Conservation (phyloP, 2,113 vertebrate genomes). For the Rana temporaria region DNA sequence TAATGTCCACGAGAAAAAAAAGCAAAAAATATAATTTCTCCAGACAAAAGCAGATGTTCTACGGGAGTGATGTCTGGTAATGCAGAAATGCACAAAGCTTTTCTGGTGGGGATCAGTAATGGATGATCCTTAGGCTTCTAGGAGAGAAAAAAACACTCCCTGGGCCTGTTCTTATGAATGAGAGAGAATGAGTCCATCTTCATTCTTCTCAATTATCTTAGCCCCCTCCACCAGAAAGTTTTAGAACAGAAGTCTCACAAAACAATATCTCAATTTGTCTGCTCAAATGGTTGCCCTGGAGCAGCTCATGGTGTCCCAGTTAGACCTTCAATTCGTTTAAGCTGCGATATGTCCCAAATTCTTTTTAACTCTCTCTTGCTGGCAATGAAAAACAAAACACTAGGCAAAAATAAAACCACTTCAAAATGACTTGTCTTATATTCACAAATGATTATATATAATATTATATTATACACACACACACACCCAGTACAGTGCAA, state of each 20-base stretch:
- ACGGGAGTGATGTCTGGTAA: not conserved
- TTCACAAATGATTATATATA: too few species aligned
- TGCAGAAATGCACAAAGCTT: not conserved
- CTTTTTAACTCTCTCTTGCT: slow-evolving; percentile 7
- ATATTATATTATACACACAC: too few species aligned
- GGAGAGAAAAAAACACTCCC: not conserved
- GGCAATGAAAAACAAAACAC: not conserved
- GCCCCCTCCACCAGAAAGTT: slow-evolving; percentile 1
- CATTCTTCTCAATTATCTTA: slow-evolving; percentile 1
- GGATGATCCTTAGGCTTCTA: not conserved
- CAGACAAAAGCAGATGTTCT: not conserved
- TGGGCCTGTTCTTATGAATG: not conserved
- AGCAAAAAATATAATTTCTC: not conserved
- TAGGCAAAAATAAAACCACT: not conserved
- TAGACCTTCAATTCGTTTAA: slow-evolving; percentile 13
- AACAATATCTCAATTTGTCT: slow-evolving; percentile 30
- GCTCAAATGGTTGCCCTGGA: slow-evolving; percentile 26
- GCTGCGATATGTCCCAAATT: slow-evolving; percentile 26
- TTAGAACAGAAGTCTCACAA: slow-evolving; percentile 19
- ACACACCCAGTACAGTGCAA: too few species aligned
- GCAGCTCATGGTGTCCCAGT: slow-evolving; percentile 18
- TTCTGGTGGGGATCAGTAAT: not conserved
- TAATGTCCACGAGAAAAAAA: not conserved
- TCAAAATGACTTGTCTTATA: too few species aligned
- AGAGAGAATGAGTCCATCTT: not conserved